Evolutionary conservation across 53 echinoderm and acorn worm genomes (phyloP).

Genomic region (Antedon mediterranea): DNA sequence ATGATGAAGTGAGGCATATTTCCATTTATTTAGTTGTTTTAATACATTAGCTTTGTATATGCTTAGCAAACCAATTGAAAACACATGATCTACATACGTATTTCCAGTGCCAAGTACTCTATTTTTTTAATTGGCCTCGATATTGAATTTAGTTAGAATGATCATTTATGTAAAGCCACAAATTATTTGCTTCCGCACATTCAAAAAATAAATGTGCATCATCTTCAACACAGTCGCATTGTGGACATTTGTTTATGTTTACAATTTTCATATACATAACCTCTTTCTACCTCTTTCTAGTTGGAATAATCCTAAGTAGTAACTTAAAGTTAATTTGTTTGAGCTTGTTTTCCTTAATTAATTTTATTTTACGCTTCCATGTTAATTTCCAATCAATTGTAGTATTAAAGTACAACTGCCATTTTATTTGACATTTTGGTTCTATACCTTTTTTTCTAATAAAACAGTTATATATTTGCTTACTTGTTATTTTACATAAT

Average conservation of each 20-base stretch:
- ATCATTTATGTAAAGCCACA: background rate
- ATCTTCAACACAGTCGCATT: background rate
- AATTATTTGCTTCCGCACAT: background rate
- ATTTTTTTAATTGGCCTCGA: background rate
- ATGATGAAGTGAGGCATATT: background rate
- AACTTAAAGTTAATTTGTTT: background rate
- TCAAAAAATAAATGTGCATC: background rate
- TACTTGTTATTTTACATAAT: background rate
- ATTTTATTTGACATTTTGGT: background rate
- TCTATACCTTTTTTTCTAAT: background rate
- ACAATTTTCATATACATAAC: background rate
- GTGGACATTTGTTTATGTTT: background rate
- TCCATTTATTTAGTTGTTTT: background rate
- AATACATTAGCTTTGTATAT: background rate
- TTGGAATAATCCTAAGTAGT: background rate
- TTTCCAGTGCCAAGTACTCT: background rate
- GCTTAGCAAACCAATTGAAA: background rate
- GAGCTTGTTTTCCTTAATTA: background rate
- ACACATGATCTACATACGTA: background rate
- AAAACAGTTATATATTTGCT: background rate
- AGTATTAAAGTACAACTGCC: background rate
- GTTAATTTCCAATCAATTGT: background rate
- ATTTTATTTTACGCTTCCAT: background rate
- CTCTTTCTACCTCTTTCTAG: background rate
- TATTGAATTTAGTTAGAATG: background rate